phyloP scores from a whole-genome alignment of 2,888 invertebrate species.

The Lumbricus terrestris region DNA sequence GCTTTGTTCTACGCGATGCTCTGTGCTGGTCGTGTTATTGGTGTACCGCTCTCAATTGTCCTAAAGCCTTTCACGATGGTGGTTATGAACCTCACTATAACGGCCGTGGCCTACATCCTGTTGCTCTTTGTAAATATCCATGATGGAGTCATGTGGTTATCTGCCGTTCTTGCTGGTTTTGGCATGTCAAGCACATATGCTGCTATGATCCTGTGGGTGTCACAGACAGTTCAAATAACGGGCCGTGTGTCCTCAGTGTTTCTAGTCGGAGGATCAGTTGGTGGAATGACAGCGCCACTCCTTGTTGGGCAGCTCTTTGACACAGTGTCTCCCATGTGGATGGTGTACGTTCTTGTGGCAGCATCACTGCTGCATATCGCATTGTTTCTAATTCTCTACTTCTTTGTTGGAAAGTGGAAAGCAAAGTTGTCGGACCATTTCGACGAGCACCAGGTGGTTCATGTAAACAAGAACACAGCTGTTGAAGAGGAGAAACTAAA shows the following conservation, averaged over 20 bases:
- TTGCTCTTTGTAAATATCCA: conserved; percentile 16
- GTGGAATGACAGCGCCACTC: conserved; percentile 16
- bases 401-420: background rate
- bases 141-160: conserved; percentile 23
- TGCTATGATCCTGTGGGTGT: conserved; percentile 28
- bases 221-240: conserved; percentile 16
- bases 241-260: conserved; percentile 20
- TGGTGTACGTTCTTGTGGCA: conserved; percentile 22
- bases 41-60: conserved; percentile 22
- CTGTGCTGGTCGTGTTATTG: conserved; percentile 26
- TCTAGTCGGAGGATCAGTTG: conserved; percentile 21
- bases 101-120: conserved; percentile 18
- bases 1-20: conserved; percentile 20
- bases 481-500: background rate
- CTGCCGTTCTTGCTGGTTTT: conserved; percentile 24
- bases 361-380: conserved; percentile 18
- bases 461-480: background rate
- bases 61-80: conserved; percentile 25
- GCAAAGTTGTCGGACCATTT: background rate
- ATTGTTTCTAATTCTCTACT: conserved; percentile 4
- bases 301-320: conserved; percentile 22
- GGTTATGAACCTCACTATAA: conserved; percentile 20
- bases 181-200: conserved; percentile 32
- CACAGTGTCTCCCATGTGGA: conserved; percentile 16
- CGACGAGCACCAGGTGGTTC: background rate